phyloP scores from a whole-genome alignment of 2,797 vertebrate species.

The Coracias cyanogaster region DNA sequence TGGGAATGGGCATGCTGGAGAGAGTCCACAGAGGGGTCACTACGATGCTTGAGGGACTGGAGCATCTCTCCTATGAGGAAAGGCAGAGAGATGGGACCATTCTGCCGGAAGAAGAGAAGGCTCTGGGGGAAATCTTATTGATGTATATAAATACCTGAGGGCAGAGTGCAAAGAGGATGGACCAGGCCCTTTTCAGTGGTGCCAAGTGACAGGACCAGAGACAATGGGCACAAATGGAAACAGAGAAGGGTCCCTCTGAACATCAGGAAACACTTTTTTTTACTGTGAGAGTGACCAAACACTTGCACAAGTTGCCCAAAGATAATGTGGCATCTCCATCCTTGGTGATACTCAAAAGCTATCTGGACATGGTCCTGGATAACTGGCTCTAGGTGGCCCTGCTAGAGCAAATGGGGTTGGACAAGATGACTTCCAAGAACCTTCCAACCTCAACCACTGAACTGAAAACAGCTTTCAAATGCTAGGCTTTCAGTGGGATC shows the following conservation, averaged over 20 bases:
- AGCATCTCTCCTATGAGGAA: not conserved
- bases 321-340: not conserved
- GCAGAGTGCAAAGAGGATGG: not conserved
- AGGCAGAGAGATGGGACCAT: not conserved
- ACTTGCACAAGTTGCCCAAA: not conserved
- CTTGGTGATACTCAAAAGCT: not conserved
- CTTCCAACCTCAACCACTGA: not conserved
- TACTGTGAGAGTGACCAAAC: not conserved
- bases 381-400: rapidly evolving
- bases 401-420: not conserved
- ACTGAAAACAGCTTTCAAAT: not conserved
- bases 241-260: not conserved
- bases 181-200: not conserved
- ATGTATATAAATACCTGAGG: not conserved
- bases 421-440: not conserved
- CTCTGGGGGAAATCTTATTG: no score
- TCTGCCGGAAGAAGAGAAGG: not conserved
- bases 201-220: not conserved
- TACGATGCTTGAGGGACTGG: not conserved
- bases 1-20: not conserved
- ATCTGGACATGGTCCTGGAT: rapidly evolving
- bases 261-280: not conserved
- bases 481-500: not conserved
- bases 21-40: not conserved
- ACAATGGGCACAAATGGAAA: not conserved